Base-by-base conservation (phyloP, 2,113 vertebrate species). In the Machaerirhynchus nigripectus region DNA sequence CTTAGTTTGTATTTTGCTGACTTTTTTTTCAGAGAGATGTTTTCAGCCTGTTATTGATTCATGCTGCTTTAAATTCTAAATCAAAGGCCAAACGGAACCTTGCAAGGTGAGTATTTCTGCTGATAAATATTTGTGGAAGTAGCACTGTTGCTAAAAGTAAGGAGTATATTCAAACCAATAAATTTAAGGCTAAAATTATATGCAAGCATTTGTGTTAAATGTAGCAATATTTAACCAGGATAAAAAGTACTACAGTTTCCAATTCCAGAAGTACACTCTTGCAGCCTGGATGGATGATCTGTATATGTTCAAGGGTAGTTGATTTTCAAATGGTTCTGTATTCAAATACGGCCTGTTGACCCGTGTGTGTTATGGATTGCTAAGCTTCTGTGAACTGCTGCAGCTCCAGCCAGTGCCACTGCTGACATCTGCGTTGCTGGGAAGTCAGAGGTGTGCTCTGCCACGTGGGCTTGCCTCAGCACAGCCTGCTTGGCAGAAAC, bases 1-100 rank as follows among this genome's bases (percentile, higher is more conserved):
- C 80, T 0, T 85, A 27, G 11, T 92, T 77, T 90, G 5, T 61
- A 6, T 84, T 80, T 59, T 60, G 23, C 26, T 74, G n/a, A 39
- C 6, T 67, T 78, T 81, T 89, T 85, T 96, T 97, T 23, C 97
- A 99, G 99, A 99, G 99, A 90, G 99, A 99, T 23, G 6, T 99
- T 97, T 99, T 99, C 98, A 98, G 92, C 96, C 99, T 98, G 91
- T 83, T 99, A 23, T 71, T 99, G 56, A 98, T 99, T 86, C 99
- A 99, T 23, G 98, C 99, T 3, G 98, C 99, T 75, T 93, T 99
- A 67, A 99, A 98, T 78, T 99, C 98, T 1, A 97, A 98, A 40
- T 98, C 98, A 10, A 97, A 97, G 46, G 77, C 84, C 60, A 98
- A 99, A 92, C 98, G 78, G 92, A 98, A 98, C 47, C 96, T 99